Conservation (phyloP, 1,140 invertebrate species). For the Cydia splendana region DNA sequence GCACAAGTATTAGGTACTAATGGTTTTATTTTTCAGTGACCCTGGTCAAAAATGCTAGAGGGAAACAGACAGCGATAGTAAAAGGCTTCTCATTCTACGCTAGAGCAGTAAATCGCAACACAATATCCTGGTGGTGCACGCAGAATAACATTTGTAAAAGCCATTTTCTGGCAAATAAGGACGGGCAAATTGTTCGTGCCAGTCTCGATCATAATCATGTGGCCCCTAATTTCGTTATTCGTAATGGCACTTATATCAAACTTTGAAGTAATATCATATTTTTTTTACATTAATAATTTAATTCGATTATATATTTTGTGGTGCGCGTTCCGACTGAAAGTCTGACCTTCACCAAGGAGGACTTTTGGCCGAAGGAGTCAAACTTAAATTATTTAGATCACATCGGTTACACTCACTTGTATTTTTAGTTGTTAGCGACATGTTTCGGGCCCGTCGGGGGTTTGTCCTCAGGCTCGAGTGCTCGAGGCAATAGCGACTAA, state of each 20-base stretch:
- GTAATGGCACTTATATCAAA: neutral
- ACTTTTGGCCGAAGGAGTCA: no score
- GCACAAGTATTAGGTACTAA: no score
- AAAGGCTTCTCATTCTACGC: neutral
- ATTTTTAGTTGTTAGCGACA: no score
- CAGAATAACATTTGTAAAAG: neutral
- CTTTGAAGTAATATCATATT: neutral
- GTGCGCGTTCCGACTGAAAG: no score
- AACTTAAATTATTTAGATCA: no score
- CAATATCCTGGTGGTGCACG: neutral
- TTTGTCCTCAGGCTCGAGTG: no score
- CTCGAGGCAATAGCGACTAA: no score
- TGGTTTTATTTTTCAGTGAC: conserved; percentile 37
- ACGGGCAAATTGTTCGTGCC: neutral
- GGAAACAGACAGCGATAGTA: neutral
- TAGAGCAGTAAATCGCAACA: neutral
- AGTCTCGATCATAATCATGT: neutral
- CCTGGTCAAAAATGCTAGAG: conserved; percentile 25
- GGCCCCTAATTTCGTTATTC: neutral
- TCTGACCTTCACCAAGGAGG: no score
- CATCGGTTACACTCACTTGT: no score
- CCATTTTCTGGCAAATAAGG: neutral
- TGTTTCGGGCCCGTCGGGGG: no score
- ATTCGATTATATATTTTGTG: no score
- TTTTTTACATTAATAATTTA: no score